Percentiles rank a stretch among this genome's conserved stretches.
These are phyloP conservation scores for Temnopleurus reevesii DNA, from an alignment of 53 echinoderm and acorn worm genomes.

Conservation along the genomic window DNA sequence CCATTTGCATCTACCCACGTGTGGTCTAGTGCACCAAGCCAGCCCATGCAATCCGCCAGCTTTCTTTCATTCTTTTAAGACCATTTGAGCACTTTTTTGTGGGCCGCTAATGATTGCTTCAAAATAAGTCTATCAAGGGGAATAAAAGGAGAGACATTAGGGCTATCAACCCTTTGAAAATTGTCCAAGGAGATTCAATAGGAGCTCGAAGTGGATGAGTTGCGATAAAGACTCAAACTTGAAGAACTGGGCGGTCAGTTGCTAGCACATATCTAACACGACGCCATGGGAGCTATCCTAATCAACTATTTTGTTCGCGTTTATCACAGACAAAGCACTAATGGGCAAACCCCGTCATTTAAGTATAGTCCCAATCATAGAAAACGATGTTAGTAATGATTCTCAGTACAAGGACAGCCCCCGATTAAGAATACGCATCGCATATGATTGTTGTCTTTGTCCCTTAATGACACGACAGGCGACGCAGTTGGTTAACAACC, in stretches of 20 bases:
- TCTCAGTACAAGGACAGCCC: not conserved
- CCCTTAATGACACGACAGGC: conserved; percentile 35
- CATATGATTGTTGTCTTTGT: conserved; percentile 41
- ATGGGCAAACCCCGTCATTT: not conserved
- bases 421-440: not conserved
- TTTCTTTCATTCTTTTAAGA: not conserved
- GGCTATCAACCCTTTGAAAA: conserved; percentile 20
- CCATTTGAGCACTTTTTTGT: not conserved
- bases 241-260: not conserved
- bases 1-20: conserved; percentile 42
- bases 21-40: not conserved
- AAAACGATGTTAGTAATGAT: conserved; percentile 1
- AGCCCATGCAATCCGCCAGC: not conserved
- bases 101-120: conserved; percentile 45
- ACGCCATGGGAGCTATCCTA: not conserved
- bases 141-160: conserved; percentile 44
- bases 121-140: conserved; percentile 16
- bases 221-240: not conserved
- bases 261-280: not conserved
- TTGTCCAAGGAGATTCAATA: not conserved
- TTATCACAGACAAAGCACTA: not conserved
- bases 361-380: not conserved
- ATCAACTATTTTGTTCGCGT: conserved; percentile 30
- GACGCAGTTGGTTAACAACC: conserved; percentile 37
- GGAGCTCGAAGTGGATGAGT: not conserved